Percentiles rank a stretch among this genome's conserved stretches.
Evolutionary conservation across 2,797 vertebrate species (phyloP).

Genomic region (Trichosurus vulpecula): DNA sequence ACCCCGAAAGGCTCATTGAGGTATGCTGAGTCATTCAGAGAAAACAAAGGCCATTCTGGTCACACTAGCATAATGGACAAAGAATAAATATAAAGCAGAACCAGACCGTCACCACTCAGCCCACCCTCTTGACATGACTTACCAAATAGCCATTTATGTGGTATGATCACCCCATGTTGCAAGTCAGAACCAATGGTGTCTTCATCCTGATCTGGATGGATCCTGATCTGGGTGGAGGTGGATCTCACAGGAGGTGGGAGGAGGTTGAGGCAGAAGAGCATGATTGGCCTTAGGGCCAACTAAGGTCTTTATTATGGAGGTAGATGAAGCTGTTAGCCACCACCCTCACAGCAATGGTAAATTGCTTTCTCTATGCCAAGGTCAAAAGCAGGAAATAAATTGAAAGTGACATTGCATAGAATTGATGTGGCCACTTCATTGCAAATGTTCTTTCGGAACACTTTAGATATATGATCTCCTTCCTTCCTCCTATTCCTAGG

Average conservation of each 20-base stretch:
- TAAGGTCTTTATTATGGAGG: not conserved
- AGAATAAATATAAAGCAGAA: not conserved
- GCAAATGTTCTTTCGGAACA: not conserved
- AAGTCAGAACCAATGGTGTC: not conserved
- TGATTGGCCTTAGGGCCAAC: not conserved
- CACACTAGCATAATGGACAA: not conserved
- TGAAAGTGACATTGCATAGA: not conserved
- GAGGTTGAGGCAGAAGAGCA: not conserved
- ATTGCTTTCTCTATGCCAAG: not conserved
- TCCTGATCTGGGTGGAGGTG: not conserved
- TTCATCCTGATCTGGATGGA: not conserved
- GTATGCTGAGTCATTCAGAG: no score
- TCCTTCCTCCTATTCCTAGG: not conserved
- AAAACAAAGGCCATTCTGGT: no score
- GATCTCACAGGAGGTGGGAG: not conserved
- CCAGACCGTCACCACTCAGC: not conserved
- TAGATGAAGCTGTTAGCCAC: not conserved
- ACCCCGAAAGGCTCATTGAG: no score
- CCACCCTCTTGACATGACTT: not conserved
- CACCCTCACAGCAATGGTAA: not conserved
- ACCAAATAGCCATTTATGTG: not conserved
- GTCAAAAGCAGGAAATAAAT: not conserved
- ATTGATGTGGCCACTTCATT: not conserved
- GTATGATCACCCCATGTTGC: not conserved
- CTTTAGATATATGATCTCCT: not conserved